Conservation (phyloP, 2,113 vertebrate genomes). For the Tympanuchus pallidicinctus region DNA sequence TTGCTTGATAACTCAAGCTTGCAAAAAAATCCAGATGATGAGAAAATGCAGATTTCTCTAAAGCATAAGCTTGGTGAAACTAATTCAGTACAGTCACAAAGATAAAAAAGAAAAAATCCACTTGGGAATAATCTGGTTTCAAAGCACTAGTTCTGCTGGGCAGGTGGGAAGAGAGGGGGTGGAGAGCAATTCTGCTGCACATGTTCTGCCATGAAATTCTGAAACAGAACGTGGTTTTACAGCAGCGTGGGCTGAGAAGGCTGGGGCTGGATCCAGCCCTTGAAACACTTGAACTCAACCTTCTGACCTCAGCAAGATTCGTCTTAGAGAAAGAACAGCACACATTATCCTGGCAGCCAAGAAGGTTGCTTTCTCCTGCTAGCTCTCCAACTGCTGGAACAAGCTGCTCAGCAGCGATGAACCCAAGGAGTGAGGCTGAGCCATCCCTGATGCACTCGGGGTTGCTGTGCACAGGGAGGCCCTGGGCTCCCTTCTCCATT, state of each 20-base stretch:
- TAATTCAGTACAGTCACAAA: not conserved
- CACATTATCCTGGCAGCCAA: not conserved
- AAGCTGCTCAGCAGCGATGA: too few species aligned
- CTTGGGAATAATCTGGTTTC: not conserved
- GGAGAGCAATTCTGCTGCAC: not conserved
- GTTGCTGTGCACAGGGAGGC: not conserved
- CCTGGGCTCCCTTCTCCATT: not conserved
- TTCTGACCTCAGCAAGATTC: not conserved
- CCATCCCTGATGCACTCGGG: rapidly evolving
- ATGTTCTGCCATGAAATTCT: not conserved
- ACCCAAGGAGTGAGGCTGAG: not conserved
- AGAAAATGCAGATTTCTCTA: not conserved
- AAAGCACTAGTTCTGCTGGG: not conserved
- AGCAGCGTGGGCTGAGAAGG: not conserved
- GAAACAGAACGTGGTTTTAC: not conserved
- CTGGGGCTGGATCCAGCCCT: not conserved
- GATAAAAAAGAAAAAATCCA: not conserved
- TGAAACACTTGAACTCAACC: not conserved
- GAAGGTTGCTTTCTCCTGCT: not conserved
- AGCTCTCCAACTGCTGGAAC: not conserved
- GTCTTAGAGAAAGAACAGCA: not conserved
- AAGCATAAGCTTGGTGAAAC: not conserved
- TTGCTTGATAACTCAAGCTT: not conserved
- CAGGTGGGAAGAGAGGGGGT: not conserved
- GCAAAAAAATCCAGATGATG: not conserved